Base-by-base conservation (phyloP, 2,113 vertebrate genomes). In the Microtus pennsylvanicus region DNA sequence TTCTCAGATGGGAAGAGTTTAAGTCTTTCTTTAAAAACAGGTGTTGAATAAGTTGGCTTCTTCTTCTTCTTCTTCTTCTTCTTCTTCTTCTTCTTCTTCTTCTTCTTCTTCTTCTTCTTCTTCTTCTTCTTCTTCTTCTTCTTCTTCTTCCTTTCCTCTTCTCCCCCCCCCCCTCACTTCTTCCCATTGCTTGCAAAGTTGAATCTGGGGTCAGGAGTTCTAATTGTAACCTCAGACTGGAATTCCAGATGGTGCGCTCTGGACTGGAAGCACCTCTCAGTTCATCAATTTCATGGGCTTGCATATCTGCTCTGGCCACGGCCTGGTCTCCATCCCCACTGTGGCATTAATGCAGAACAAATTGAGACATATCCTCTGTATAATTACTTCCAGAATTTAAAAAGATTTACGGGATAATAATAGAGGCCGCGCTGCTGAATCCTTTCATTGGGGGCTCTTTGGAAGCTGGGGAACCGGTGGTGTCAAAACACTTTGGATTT, bases 361-460 rank as follows among this genome's bases (percentile, higher is more conserved):
- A 99, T 99, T 99, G 99, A 99, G 99, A 99, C 98, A 98, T 99
- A 99, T 99, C 98, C 99, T 98, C 98, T 98, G 95, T 96, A 98
- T 99, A 99, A 99, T 99, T 99, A 99, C 99, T 99, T 99, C 98
- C 99, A 99, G 98, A 98, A 98, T 98, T 98, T 94, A 97, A 90
- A 95, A 96, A 99, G 98, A 99, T 99, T 99, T 99, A 99, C 98
- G 97, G 98, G 97, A 96, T 96, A 98, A 98, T 98, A 98, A 98
- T 98, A 98, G 98, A 96, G 93, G 58, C 82, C 95, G 96, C 92
- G 81, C 96, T 89, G 96, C 95, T 80, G 94, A 96, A 94, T 97
- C 87, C 81, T 94, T 92, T 96, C 93, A 92, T 11, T 86, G 91
- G 94, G 81, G 78, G 77, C 50, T 76, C 88, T 21, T 19, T 11